Conservation (phyloP, 2,797 vertebrate species). For the Anisognathus igniventris region DNA sequence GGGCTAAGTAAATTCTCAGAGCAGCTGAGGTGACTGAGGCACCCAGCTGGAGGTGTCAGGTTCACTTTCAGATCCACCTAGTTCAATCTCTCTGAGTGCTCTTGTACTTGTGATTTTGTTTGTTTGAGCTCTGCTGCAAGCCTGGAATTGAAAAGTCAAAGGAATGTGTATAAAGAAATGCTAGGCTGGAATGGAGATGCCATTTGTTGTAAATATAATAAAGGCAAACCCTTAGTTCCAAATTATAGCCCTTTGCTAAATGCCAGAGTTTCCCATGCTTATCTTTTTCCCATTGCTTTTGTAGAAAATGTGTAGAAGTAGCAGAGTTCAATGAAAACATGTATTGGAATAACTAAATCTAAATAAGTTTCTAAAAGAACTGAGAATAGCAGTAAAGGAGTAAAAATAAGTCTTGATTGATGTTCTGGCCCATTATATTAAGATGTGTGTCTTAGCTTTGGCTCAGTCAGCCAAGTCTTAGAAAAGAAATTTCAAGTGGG, state of each 20-base stretch:
- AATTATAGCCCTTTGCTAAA: background rate
- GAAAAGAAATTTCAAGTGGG: conserved; percentile 26
- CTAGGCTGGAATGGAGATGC: background rate
- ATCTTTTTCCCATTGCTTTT: background rate
- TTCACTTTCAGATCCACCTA: background rate
- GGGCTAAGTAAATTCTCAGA: background rate
- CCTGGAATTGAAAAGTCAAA: background rate
- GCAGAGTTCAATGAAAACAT: background rate
- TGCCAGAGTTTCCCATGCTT: background rate
- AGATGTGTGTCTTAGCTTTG: background rate
- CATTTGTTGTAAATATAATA: background rate
- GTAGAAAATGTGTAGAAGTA: background rate
- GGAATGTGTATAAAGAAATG: too few species aligned
- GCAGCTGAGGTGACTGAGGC: background rate
- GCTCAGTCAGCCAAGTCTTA: background rate
- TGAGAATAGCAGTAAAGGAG: background rate
- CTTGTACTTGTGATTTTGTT: background rate
- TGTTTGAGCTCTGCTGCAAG: background rate
- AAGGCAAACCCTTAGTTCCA: background rate
- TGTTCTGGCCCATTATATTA: background rate
- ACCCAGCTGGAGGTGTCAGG: background rate
- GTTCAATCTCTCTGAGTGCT: background rate
- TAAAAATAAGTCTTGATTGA: conserved; percentile 23
- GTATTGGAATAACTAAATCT: background rate
- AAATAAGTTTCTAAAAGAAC: background rate